Conservation (phyloP, 92 coral and sea anemone species). For the Phenganax subtilis region DNA sequence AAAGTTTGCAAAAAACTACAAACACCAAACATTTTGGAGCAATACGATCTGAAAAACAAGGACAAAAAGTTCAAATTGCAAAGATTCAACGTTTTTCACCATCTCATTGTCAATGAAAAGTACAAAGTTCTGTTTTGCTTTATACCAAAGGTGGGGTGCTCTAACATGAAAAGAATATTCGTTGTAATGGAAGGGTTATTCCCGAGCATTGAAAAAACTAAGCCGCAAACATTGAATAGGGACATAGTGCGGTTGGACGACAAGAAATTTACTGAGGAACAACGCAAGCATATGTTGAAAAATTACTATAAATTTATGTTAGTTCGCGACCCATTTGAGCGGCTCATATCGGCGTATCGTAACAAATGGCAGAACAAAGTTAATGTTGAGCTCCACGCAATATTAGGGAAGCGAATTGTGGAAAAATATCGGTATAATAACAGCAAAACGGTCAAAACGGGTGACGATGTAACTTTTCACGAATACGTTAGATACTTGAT, state of each 20-base stretch:
- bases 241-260: neutral
- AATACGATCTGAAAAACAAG: neutral
- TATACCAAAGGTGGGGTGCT: constrained; percentile 35
- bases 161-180: constrained; percentile 32
- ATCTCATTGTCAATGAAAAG: constrained; percentile 28
- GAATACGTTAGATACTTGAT: constrained; percentile 1
- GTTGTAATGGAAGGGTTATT: constrained; percentile 22
- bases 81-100: constrained; percentile 6
- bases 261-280: neutral
- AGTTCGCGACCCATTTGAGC: constrained; percentile 43
- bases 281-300: constrained; percentile 15
- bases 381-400: neutral
- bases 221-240: neutral
- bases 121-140: constrained; percentile 39
- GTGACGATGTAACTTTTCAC: constrained; percentile 3
- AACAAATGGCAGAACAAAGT: constrained; percentile 1
- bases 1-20: neutral
- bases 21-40: neutral
- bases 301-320: constrained; percentile 37
- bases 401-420: neutral
- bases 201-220: neutral
- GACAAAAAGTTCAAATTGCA: neutral
- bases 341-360: constrained; percentile 31
- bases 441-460: neutral
- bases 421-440: constrained; percentile 1